Percentiles rank a stretch among this genome's conserved stretches.
Conservation (phyloP, 2,888 invertebrate species). For the Stenodera caucasica region DNA sequence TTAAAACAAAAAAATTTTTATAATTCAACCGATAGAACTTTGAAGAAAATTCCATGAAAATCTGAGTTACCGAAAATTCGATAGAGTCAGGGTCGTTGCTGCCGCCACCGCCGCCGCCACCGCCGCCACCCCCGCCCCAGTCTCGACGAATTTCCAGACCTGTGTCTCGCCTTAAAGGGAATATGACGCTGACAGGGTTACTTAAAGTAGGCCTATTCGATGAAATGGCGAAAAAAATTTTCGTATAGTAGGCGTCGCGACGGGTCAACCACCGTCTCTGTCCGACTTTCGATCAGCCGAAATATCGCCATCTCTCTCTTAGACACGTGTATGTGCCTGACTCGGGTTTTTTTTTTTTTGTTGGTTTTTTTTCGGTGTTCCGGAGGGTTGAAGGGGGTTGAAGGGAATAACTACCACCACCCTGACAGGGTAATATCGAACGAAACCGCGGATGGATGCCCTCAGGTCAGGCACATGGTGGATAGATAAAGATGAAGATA, state of each 20-base stretch:
- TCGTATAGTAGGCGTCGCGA: conserved; percentile 14
- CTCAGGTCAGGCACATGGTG: conserved; percentile 5
- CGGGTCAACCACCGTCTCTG: not conserved
- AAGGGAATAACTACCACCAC: not conserved
- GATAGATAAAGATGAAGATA: not conserved
- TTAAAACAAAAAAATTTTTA: no score
- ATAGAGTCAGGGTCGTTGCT: not conserved
- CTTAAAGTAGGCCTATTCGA: conserved; percentile 37
- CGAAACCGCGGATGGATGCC: conserved; percentile 7
- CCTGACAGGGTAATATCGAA: not conserved
- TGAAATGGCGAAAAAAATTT: conserved; percentile 23
- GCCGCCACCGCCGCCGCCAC: not conserved
- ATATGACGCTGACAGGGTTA: conserved; percentile 32
- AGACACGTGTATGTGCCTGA: not conserved
- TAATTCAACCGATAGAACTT: no score
- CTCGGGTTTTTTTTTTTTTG: not conserved
- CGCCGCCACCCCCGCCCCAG: conserved; percentile 5
- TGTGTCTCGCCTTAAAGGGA: conserved; percentile 39
- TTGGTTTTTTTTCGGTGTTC: no score
- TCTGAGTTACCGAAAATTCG: not conserved
- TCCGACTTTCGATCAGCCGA: no score
- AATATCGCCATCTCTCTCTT: not conserved
- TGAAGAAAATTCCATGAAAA: no score
- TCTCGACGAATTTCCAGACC: conserved; percentile 33
- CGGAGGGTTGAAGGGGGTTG: not conserved